phyloP scores from a whole-genome alignment of 2,797 vertebrate species.

The Tenualosa thibaudeaui region DNA sequence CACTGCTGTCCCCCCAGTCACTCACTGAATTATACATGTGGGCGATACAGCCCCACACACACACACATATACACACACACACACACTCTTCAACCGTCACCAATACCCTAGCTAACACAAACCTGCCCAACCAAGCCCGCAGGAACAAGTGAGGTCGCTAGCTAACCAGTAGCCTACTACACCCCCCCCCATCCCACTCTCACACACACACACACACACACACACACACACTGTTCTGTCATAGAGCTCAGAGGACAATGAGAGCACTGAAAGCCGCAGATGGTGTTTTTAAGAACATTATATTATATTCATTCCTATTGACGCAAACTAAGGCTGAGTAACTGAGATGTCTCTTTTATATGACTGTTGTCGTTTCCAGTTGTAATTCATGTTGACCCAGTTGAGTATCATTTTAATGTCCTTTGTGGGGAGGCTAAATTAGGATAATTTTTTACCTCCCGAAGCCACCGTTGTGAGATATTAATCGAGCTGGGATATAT shows the following conservation, averaged over 20 bases:
- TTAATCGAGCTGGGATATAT: slow-evolving; percentile 11
- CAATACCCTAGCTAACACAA: slow-evolving; percentile 11
- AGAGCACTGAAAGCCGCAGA: not conserved
- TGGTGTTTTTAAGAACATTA: not conserved
- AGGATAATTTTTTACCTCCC: not conserved
- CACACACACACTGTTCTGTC: not conserved
- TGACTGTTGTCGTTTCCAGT: not conserved
- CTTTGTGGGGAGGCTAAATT: slow-evolving; percentile 5
- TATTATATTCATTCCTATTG: not conserved
- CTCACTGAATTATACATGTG: slow-evolving; percentile 46
- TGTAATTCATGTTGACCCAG: slow-evolving; percentile 12
- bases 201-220: too few species aligned
- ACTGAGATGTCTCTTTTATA: not conserved
- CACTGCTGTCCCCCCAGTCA: slow-evolving; percentile 42
- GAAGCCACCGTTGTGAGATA: not conserved
- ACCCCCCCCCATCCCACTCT: too few species aligned
- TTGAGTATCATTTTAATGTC: slow-evolving; percentile 20
- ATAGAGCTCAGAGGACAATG: not conserved
- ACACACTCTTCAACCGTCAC: slow-evolving; percentile 40
- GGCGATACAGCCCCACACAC: not conserved
- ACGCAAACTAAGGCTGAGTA: not conserved
- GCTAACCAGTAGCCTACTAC: not conserved
- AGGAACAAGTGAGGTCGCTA: not conserved
- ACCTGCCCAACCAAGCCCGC: not conserved
- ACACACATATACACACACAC: not conserved